Percentiles rank a stretch among this genome's conserved stretches.
phyloP scores from a whole-genome alignment of 2,797 vertebrate genomes.

The Gymnocypris eckloni region DNA sequence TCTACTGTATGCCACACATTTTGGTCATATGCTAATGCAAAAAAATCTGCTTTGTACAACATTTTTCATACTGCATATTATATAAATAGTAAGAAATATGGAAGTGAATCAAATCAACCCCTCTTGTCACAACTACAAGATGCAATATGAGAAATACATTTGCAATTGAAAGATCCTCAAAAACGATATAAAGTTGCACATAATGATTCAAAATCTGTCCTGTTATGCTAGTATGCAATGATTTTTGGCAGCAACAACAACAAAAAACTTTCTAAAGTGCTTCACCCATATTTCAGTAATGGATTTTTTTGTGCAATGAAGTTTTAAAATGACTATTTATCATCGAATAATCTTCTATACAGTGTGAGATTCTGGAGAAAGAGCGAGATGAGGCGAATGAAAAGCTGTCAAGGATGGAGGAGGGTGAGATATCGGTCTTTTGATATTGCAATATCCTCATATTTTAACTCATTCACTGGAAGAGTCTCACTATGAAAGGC shows the following conservation, averaged over 20 bases:
- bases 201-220: not conserved
- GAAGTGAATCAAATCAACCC: not conserved
- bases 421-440: conserved; percentile 69
- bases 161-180: not conserved
- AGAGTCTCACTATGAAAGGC: not conserved
- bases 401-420: conserved; percentile 74
- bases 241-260: no score
- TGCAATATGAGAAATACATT: not conserved
- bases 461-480: not conserved
- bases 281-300: not conserved
- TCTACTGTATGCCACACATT: not conserved
- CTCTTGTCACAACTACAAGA: not conserved
- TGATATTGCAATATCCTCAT: not conserved
- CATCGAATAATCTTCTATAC: conserved; percentile 34
- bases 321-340: not conserved
- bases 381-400: conserved; percentile 72
- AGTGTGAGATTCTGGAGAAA: conserved; percentile 67
- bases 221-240: not conserved
- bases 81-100: not conserved
- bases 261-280: not conserved
- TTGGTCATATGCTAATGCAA: not conserved
- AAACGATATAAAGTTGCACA: no score
- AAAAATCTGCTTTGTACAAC: not conserved
- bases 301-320: not conserved
- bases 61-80: not conserved